phyloP scores from a whole-genome alignment of 2,113 vertebrate species.

The Fulmarus glacialis region DNA sequence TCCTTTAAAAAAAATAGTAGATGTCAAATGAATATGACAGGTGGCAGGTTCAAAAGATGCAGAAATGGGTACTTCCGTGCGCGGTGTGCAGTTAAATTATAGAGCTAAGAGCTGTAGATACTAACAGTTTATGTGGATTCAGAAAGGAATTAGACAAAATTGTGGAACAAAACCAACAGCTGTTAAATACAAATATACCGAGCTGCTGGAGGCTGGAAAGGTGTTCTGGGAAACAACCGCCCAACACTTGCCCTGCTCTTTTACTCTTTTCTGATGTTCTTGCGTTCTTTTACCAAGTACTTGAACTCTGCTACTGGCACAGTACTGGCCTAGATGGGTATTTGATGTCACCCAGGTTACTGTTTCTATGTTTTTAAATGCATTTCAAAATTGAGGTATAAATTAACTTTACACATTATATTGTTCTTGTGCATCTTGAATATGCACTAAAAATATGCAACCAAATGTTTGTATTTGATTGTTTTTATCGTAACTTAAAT shows the following conservation, averaged over 20 bases:
- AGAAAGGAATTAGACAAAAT: neutral
- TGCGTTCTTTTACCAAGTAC: neutral
- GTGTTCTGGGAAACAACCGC: neutral
- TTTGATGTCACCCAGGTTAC: neutral
- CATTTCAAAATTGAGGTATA: neutral
- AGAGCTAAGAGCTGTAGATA: neutral
- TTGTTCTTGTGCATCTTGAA: neutral
- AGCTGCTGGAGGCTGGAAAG: neutral
- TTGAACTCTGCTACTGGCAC: neutral
- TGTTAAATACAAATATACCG: neutral
- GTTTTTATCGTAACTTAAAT: neutral
- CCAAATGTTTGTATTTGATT: neutral
- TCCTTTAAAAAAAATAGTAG: neutral
- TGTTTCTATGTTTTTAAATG: neutral
- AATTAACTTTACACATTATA: neutral
- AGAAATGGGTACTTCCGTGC: neutral
- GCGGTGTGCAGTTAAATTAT: neutral
- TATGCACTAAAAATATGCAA: neutral
- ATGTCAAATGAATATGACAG: neutral
- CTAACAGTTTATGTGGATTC: neutral
- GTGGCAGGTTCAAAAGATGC: neutral
- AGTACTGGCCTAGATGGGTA: neutral
- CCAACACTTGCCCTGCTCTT: neutral
- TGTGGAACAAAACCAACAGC: neutral
- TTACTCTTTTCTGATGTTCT: neutral